Conservation (phyloP, 2,888 invertebrate species). For the Yponomeuta sedellus region DNA sequence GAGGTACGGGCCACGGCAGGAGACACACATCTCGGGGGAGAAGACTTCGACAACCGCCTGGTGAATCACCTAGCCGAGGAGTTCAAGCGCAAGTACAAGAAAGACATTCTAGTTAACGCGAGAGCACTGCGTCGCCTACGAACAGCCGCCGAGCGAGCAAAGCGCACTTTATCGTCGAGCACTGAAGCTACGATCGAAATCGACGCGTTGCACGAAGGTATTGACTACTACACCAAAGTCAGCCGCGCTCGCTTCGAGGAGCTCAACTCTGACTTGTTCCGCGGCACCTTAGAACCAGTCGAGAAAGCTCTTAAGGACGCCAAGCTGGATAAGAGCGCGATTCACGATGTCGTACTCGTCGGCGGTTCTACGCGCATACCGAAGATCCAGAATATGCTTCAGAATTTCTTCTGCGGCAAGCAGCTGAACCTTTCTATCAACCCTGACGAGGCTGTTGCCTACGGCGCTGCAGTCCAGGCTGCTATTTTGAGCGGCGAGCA, state of each 20-base stretch:
- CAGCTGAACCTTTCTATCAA: slow-evolving; percentile 84
- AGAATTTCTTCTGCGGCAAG: slow-evolving; percentile 86
- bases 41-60: too few relatives aligned
- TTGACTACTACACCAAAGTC: slow-evolving; percentile 82
- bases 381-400: slow-evolving; percentile 84
- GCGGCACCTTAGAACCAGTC: slow-evolving; percentile 84
- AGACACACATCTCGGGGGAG: too few relatives aligned
- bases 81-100: slow-evolving; percentile 82
- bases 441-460: slow-evolving; percentile 88
- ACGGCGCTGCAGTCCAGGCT: slow-evolving; percentile 85
- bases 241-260: slow-evolving; percentile 87
- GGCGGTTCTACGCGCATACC: slow-evolving; percentile 89
- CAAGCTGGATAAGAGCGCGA: slow-evolving; percentile 84
- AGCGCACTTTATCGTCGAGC: slow-evolving; percentile 85
- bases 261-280: slow-evolving; percentile 82
- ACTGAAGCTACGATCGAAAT: slow-evolving; percentile 86
- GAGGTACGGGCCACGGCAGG: too few relatives aligned
- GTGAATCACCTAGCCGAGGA: slow-evolving; percentile 82
- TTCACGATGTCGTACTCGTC: slow-evolving; percentile 88
- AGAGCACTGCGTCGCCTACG: slow-evolving; percentile 82
- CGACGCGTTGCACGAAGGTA: slow-evolving; percentile 83
- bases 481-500: slow-evolving; percentile 84
- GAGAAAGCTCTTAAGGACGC: slow-evolving; percentile 87
- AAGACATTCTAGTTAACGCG: slow-evolving; percentile 80
- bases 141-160: slow-evolving; percentile 86